Evolutionary conservation across 2,113 vertebrate genomes (phyloP).

Genomic region (Ptilonorhynchus violaceus): DNA sequence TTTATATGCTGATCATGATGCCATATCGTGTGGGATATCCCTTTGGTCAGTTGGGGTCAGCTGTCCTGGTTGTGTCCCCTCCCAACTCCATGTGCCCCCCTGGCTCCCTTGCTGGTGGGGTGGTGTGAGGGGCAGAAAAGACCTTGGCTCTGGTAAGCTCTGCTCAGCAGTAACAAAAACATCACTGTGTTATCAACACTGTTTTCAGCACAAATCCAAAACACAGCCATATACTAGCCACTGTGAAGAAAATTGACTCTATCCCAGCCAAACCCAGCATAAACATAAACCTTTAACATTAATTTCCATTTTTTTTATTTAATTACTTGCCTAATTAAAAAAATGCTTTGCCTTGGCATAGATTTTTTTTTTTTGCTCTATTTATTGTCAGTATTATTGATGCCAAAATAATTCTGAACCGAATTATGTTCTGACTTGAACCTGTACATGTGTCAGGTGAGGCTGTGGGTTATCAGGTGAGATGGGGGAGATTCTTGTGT

Average conservation of each 20-base stretch:
- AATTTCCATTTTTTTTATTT: neutral
- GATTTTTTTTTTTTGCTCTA: neutral
- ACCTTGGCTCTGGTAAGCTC: neutral
- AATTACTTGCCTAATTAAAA: neutral
- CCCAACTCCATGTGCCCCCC: neutral
- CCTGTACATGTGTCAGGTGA: neutral
- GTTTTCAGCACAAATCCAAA: neutral
- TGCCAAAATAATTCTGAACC: neutral
- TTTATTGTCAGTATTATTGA: neutral
- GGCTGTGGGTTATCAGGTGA: neutral
- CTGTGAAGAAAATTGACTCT: neutral
- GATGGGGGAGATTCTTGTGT: neutral
- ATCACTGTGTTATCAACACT: neutral
- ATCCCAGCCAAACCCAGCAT: neutral
- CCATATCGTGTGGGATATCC: neutral
- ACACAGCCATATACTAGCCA: too few species aligned
- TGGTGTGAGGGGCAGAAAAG: neutral
- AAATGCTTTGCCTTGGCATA: neutral
- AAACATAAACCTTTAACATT: neutral
- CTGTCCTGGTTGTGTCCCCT: neutral
- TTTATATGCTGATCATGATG: neutral
- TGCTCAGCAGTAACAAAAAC: neutral
- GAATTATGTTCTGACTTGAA: neutral
- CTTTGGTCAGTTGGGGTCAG: neutral
- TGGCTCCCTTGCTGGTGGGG: rapidly evolving